phyloP scores from a whole-genome alignment of 2,113 vertebrate species.

The Marmota flaviventris region DNA sequence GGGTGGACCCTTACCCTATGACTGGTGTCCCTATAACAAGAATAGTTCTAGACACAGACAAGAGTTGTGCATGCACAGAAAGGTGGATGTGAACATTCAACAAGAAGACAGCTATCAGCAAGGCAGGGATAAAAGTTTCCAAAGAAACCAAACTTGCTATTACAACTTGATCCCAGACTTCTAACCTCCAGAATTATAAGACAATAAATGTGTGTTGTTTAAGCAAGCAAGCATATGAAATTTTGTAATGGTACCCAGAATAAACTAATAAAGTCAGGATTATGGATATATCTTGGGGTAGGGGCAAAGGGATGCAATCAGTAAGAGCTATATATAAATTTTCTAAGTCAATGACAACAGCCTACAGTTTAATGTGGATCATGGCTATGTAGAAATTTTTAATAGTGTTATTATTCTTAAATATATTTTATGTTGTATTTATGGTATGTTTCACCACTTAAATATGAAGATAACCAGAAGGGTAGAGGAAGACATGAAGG shows the following conservation, averaged over 20 bases:
- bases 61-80: background rate
- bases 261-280: background rate
- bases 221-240: background rate
- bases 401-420: conserved; percentile 13
- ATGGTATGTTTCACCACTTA: background rate
- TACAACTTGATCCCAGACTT: background rate
- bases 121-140: background rate
- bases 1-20: background rate
- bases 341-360: background rate
- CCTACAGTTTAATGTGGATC: background rate
- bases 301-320: background rate
- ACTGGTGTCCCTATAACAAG: conserved; percentile 11
- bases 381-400: background rate
- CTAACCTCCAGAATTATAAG: background rate
- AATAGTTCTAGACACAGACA: background rate
- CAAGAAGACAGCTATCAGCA: background rate
- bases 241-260: background rate
- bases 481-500: background rate
- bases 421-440: background rate
- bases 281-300: background rate
- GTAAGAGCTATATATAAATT: background rate
- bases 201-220: background rate
- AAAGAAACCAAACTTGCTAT: background rate
- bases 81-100: background rate
- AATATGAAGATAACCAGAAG: conserved; percentile 1